Evolutionary conservation across 1,140 invertebrate genomes (phyloP).

Genomic region (Ganaspis sp.): DNA sequence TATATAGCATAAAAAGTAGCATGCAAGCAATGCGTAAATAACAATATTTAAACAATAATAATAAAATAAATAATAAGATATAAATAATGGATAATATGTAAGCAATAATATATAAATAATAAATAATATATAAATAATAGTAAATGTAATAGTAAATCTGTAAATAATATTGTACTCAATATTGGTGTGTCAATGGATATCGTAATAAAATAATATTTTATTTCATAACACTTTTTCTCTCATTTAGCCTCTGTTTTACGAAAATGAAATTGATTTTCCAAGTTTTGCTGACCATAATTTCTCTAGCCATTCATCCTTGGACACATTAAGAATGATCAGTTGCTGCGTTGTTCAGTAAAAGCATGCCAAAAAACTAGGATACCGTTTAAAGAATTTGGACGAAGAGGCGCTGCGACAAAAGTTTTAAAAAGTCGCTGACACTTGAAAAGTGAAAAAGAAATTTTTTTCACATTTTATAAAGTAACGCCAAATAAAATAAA

Average conservation of each 20-base stretch:
- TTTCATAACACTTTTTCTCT: constrained; percentile 42
- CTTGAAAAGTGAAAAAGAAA: neutral
- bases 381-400: neutral
- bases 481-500: neutral
- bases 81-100: too few relatives aligned
- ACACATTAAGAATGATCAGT: constrained; percentile 64
- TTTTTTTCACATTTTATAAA: too few relatives aligned
- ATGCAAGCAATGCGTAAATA: too few relatives aligned
- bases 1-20: too few relatives aligned
- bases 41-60: too few relatives aligned
- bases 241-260: neutral
- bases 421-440: neutral
- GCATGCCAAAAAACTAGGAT: constrained; percentile 46
- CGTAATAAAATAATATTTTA: neutral
- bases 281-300: constrained; percentile 60
- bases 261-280: constrained; percentile 34
- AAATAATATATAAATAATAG: too few relatives aligned
- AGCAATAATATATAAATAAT: too few relatives aligned
- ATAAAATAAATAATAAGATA: too few relatives aligned
- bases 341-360: constrained; percentile 52
- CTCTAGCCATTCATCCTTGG: constrained; percentile 54
- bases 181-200: too few relatives aligned
- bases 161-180: too few relatives aligned
- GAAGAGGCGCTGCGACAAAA: neutral
- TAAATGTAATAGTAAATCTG: too few relatives aligned